A percentile compares a stretch with the other conserved stretches of the same genome.
phyloP scores from a whole-genome alignment of 1,140 invertebrate genomes.

The fruit fly (Drosophila melanogaster) region DNA sequence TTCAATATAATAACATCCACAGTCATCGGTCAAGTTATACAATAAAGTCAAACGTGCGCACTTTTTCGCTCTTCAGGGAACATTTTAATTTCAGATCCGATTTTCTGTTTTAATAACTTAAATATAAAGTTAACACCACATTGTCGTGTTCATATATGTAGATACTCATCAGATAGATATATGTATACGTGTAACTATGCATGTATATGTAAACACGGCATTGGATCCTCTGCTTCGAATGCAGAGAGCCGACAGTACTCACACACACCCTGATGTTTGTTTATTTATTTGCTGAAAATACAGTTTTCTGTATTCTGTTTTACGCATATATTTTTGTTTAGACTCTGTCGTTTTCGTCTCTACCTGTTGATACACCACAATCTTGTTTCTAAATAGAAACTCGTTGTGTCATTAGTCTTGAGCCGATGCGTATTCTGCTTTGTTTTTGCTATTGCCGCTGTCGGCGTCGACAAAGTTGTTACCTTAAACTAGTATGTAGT shows the following conservation, averaged over 20 bases:
- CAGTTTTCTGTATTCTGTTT: constrained; percentile 61
- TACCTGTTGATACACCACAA: constrained; percentile 80
- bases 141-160: background rate
- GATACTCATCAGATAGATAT: background rate
- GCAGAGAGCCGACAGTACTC: constrained; percentile 13
- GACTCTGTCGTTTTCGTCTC: constrained; percentile 46
- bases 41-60: too few species aligned
- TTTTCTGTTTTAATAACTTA: background rate
- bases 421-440: constrained; percentile 30
- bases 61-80: background rate
- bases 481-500: constrained; percentile 77
- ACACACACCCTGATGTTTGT: constrained; percentile 45
- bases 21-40: too few species aligned
- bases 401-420: constrained; percentile 77
- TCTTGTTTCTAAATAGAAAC: constrained; percentile 78
- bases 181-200: background rate
- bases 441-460: constrained; percentile 30
- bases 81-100: too few species aligned
- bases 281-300: constrained; percentile 67
- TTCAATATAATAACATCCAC: too few species aligned
- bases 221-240: constrained; percentile 23
- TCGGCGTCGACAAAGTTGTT: constrained; percentile 36
- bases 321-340: constrained; percentile 55
- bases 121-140: background rate
- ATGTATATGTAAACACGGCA: background rate